phyloP scores from a whole-genome alignment of 2,113 vertebrate species.

The Sisor rabdophorus region DNA sequence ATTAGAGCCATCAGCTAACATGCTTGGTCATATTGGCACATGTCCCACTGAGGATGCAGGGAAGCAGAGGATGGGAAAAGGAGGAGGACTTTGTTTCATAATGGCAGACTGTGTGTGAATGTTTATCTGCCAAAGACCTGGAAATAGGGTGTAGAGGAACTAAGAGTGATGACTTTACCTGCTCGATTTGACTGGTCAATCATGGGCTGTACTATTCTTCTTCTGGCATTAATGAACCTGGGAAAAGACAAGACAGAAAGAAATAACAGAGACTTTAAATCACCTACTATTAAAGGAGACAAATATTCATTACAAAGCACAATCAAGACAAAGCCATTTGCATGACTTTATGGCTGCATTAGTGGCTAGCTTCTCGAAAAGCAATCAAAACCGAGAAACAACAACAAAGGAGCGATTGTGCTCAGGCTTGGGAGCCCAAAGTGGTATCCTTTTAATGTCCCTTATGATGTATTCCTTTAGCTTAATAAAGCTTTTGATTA shows the following conservation, averaged over 20 bases:
- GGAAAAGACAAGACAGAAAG: slow-evolving; percentile 68
- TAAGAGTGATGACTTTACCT: slow-evolving; percentile 77
- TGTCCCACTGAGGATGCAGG: slow-evolving; percentile 61
- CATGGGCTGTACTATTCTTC: slow-evolving; percentile 99
- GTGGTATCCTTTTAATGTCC: slow-evolving; percentile 72
- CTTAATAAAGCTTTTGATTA: slow-evolving; percentile 79
- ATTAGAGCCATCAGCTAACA: slow-evolving; percentile 91
- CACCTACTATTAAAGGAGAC: slow-evolving; percentile 57
- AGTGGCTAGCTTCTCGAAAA: slow-evolving; percentile 58
- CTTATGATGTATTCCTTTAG: slow-evolving; percentile 74
- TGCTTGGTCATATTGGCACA: slow-evolving; percentile 73
- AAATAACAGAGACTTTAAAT: slow-evolving; percentile 67
- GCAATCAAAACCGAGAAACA: slow-evolving; percentile 58
- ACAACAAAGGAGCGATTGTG: slow-evolving; percentile 72
- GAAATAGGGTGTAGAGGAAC: slow-evolving; percentile 61
- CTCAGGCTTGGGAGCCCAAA: slow-evolving; percentile 64
- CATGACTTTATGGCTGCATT: slow-evolving; percentile 69
- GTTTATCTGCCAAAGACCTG: slow-evolving; percentile 66
- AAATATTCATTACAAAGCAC: slow-evolving; percentile 62
- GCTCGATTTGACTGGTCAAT: slow-evolving; percentile 99
- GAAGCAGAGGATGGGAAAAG: slow-evolving; percentile 62
- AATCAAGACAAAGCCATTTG: slow-evolving; percentile 62
- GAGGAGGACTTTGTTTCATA: slow-evolving; percentile 55
- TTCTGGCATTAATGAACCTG: slow-evolving; percentile 99
- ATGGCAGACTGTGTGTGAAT: slow-evolving; percentile 52